These are phyloP conservation scores for Girardinus metallicus DNA, from an alignment of 2,797 vertebrate species.

Conservation along the genomic window DNA sequence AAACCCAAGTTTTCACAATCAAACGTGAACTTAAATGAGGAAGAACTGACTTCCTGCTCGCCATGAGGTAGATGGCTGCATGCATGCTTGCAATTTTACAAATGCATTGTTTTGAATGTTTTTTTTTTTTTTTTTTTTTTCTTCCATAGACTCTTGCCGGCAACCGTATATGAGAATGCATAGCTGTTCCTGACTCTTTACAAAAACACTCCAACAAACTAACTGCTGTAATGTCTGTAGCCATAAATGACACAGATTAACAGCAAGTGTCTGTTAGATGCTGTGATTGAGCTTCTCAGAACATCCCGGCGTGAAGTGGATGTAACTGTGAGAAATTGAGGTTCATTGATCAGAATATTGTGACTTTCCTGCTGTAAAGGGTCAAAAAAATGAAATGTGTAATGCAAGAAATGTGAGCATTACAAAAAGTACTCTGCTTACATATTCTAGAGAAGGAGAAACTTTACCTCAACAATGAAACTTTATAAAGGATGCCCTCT, in stretches of 20 bases:
- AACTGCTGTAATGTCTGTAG: neutral
- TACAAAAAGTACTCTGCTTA: neutral
- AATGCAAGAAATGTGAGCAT: neutral
- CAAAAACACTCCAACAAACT: neutral
- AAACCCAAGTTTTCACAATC: neutral
- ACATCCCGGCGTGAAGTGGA: neutral
- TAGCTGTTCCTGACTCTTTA: neutral
- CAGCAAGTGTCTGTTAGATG: neutral
- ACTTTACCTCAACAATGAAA: neutral
- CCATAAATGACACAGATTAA: neutral
- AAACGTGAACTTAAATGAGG: neutral
- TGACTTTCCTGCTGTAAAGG: no score
- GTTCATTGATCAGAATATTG: neutral
- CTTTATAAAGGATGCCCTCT: neutral
- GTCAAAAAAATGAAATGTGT: no score
- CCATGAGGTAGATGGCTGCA: neutral
- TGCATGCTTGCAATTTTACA: neutral
- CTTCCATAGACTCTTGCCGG: neutral
- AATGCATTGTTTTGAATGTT: neutral
- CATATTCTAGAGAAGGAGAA: neutral
- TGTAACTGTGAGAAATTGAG: neutral
- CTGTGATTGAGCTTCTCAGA: neutral
- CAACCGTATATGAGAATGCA: neutral
- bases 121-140: no score
- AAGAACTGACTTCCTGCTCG: slow-evolving; percentile 4